These are phyloP conservation scores for Exocentrus adspersus DNA, from an alignment of 2,888 invertebrate genomes.

Conservation along the genomic window DNA sequence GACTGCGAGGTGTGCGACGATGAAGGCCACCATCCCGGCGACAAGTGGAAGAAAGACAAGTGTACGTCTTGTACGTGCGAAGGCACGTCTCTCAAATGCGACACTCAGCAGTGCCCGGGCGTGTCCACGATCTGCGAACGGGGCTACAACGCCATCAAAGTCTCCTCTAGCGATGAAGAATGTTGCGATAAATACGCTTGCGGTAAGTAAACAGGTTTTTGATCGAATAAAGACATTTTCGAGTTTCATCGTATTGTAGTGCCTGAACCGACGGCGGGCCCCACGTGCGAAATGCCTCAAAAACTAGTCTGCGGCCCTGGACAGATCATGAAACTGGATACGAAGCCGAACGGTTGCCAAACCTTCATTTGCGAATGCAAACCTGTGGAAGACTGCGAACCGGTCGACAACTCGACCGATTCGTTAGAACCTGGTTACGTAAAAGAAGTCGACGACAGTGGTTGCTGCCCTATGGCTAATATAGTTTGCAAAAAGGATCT, in stretches of 20 bases:
- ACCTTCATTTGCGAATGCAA: conserved; percentile 83
- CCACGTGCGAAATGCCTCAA: conserved; percentile 72
- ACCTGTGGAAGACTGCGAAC: conserved; percentile 75
- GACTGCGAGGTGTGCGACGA: conserved; percentile 81
- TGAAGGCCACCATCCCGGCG: conserved; percentile 74
- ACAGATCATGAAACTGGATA: conserved; percentile 76
- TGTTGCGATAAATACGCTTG: conserved; percentile 80
- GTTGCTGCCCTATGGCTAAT: conserved; percentile 76
- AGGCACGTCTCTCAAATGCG: conserved; percentile 71
- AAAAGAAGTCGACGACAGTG: conserved; percentile 66
- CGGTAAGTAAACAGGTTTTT: conserved; percentile 64
- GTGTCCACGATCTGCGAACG: conserved; percentile 70
- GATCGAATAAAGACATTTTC: neutral
- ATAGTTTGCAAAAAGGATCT: conserved; percentile 70
- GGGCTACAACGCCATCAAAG: conserved; percentile 67
- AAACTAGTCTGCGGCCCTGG: conserved; percentile 77
- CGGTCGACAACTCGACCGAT: conserved; percentile 59
- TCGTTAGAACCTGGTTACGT: conserved; percentile 68
- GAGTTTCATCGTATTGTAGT: conserved; percentile 42
- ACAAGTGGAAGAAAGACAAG: conserved; percentile 75
- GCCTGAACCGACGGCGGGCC: conserved; percentile 53
- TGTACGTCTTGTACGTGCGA: conserved; percentile 80
- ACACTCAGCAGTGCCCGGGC: conserved; percentile 69
- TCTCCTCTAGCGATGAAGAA: conserved; percentile 67
- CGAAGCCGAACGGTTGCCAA: conserved; percentile 73